A percentile compares a stretch with the other conserved stretches of the same genome.
These are phyloP conservation scores for Andricus grossulariae DNA, from an alignment of 1,140 invertebrate species.

Conservation along the genomic window DNA sequence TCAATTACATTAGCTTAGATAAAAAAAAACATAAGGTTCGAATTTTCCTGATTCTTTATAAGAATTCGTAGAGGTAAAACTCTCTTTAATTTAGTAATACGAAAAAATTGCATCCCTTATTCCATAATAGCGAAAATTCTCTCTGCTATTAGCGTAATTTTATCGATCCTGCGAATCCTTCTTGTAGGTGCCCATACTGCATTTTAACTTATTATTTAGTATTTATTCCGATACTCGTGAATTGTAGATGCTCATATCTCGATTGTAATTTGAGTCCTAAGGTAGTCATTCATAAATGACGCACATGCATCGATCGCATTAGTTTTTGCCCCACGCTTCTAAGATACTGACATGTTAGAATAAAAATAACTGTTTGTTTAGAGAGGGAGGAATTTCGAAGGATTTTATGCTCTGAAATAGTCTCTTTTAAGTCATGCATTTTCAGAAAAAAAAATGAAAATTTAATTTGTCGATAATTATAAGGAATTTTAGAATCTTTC, in stretches of 20 bases:
- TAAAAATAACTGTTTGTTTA: background rate
- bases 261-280: slow-evolving; percentile 17
- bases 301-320: background rate
- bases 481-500: too few relatives aligned
- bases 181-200: background rate
- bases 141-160: slow-evolving; percentile 20
- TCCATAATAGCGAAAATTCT: background rate
- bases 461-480: background rate
- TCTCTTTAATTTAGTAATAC: too few relatives aligned
- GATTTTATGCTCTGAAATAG: too few relatives aligned
- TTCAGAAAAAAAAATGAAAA: background rate
- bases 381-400: too few relatives aligned
- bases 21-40: too few relatives aligned
- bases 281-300: slow-evolving; percentile 13
- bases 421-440: slow-evolving; percentile 5
- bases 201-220: slow-evolving; percentile 19
- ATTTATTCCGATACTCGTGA: slow-evolving; percentile 7
- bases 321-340: background rate
- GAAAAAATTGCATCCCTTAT: too few relatives aligned
- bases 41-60: too few relatives aligned
- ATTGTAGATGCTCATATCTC: background rate
- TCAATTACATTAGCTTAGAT: too few relatives aligned
- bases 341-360: background rate
- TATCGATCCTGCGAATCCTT: slow-evolving; percentile 7
- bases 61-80: too few relatives aligned